Percentiles rank a stretch among this genome's conserved stretches.
These are phyloP conservation scores for Willowsia nigromaculata DNA, from an alignment of 2,888 invertebrate genomes.

Conservation along the genomic window DNA sequence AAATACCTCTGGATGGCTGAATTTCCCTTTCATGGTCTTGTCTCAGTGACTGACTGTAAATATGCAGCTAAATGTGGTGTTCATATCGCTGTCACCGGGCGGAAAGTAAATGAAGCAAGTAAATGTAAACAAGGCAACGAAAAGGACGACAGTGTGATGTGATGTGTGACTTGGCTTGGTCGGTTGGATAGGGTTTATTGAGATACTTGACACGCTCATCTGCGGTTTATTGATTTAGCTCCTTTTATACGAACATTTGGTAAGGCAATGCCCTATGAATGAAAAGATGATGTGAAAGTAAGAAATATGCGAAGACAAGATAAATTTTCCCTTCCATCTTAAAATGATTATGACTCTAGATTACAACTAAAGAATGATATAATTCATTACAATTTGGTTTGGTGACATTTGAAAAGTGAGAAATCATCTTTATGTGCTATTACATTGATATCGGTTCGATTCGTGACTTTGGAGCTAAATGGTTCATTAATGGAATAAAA, in stretches of 20 bases:
- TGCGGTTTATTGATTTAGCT: slow-evolving; percentile 57
- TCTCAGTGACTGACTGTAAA: not conserved
- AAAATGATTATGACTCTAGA: no score
- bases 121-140: not conserved
- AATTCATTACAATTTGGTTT: not conserved
- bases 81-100: not conserved
- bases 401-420: not conserved
- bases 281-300: not conserved
- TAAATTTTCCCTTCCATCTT: not conserved
- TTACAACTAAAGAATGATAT: no score
- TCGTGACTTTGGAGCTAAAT: no score
- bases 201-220: slow-evolving; percentile 43
- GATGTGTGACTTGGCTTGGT: not conserved
- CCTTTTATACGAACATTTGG: slow-evolving; percentile 5
- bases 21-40: not conserved
- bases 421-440: not conserved
- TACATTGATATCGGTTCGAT: no score
- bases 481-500: not conserved
- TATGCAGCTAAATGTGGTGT: not conserved
- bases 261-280: not conserved
- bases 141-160: not conserved
- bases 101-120: slow-evolving; percentile 19
- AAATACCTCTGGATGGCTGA: not conserved
- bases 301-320: not conserved
- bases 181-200: not conserved